Base-by-base conservation (phyloP, 2,113 vertebrate genomes). In the Rattus rattus region DNA sequence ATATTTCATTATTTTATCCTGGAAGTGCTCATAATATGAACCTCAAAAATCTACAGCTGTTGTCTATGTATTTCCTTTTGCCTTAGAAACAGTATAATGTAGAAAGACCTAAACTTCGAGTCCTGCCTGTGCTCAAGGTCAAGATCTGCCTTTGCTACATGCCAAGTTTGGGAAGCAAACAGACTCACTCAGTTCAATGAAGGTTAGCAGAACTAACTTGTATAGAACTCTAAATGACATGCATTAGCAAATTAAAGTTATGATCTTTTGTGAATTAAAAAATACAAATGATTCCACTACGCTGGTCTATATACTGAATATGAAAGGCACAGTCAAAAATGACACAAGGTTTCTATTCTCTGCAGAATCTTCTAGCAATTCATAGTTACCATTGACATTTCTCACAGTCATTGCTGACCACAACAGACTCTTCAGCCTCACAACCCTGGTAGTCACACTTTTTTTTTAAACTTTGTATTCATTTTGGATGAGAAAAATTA, bases 1-100 rank as follows among this genome's bases (percentile, higher is more conserved):
- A 75, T 30, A 92, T 77, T 83, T 77, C 63, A 76, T 73, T 22
- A 43, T 92, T 85, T 93, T 72, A 79, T 77, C 65, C 33, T 81
- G 4, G 85, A 80, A 14, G 10, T 26, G 24, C 11, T 65, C 5
- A 83, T 65, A 89, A 70, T 22, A 7, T 65, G 81, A 90, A 91
- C 17, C 54, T 94, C 88, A 92, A 92, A 91, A 76, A 5, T 54
- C 94, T 49, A 1, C 77, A 76, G 1, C 24, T 76, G 5, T 52
- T 96, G 8, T 47, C 30, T 69, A 20, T 43, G 28, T 47, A 17
- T 83, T 96, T 73, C 26, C 19, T 94, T 90, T 84, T 72, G 28
- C 4, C 30, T 93, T 88, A 88, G 20, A 94, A 72, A 92, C 1
- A 76, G n/a, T 13, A 85, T 9, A 11, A 56, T 43, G 5, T 30